Evolutionary conservation across 2,888 invertebrate species (phyloP), one percentile per base, ranked within the genome.

Genomic region (Hydrotaea diabolus): DNA sequence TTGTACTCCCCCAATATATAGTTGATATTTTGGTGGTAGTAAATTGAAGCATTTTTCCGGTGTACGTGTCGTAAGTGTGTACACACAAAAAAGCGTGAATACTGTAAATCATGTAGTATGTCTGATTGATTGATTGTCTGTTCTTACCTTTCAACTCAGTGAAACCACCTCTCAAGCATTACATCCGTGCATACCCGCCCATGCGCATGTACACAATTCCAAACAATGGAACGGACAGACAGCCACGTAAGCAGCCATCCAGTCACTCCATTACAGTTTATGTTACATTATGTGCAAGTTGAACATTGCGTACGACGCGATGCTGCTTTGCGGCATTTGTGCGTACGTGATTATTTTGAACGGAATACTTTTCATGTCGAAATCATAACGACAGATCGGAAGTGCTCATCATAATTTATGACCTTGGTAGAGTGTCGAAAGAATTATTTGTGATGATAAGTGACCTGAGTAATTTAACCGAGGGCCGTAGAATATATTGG

Each of bases 291-390:
- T 69, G 19, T 39, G 31, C 7, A 13, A 1, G 15, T 31, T 31
- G 7, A 31, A 7, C 15, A 39, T 8, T 72, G 80, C 80, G 77
- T 83, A 83, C 80, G 83, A 39, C 39, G 39, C 39, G 31, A 13
- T 1, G 15, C 15, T 3, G 31, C 53, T 4, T 77, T 81, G 31
- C 57, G 17, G 46, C 55, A 72, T 82, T 43, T 11, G 36, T 72
- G 83, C 80, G 77, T 83, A 83, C 83, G 83, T 83, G 83, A 69
- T n/a, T 74, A 74, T 80, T 59, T 59, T 21, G 59, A 83, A 83
- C 83, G 80, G 59, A 53, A 49, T 59, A 31, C 72, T 73, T 59
- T 49, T 23, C 13, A n/a, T 31, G 31, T 62, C 31, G 62, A 62
- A 62, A 62, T 71, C 7, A 59, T n/a, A 77, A 36, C 19, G 17